Evolutionary conservation across 2,797 vertebrate species (phyloP).

Genomic region (Synanceia verrucosa): DNA sequence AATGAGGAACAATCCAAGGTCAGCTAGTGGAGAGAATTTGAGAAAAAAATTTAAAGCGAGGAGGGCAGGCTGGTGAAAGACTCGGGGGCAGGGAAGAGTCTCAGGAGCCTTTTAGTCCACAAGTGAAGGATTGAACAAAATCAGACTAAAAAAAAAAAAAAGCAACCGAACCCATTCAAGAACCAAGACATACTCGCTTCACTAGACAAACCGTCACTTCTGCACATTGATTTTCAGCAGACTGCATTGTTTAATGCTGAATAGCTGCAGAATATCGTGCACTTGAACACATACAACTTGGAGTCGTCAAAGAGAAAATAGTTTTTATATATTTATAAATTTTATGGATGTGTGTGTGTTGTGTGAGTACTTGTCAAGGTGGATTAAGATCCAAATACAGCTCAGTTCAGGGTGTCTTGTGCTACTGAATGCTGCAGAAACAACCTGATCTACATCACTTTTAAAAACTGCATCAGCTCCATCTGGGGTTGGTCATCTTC

Average conservation of each 20-base stretch:
- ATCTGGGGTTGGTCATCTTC: not conserved
- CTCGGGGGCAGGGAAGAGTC: slow-evolving; percentile 44
- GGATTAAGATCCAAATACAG: not conserved
- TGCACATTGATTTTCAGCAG: slow-evolving; percentile 48
- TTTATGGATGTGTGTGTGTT: not conserved
- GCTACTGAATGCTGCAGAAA: not conserved
- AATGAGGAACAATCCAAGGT: slow-evolving; percentile 70
- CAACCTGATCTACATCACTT: not conserved
- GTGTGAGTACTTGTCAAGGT: not conserved
- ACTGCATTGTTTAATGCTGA: slow-evolving; percentile 55
- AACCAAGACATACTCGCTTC: slow-evolving; percentile 32
- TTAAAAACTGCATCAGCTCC: not conserved
- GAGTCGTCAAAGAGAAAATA: slow-evolving; percentile 31
- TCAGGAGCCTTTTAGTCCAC: slow-evolving; percentile 40
- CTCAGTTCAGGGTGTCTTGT: not conserved
- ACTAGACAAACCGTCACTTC: slow-evolving; percentile 47
- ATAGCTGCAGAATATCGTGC: slow-evolving; percentile 39
- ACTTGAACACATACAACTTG: slow-evolving; percentile 44
- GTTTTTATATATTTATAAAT: too few relatives aligned
- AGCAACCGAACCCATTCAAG: slow-evolving; percentile 14
- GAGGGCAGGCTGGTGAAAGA: slow-evolving; percentile 56
- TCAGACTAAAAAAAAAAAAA: slow-evolving; percentile 30
- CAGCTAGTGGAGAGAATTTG: slow-evolving; percentile 52
- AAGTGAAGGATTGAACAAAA: slow-evolving; percentile 34
- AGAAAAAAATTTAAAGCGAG: slow-evolving; percentile 40